A percentile compares a stretch with the other conserved stretches of the same genome.
phyloP scores from a whole-genome alignment of 2,797 vertebrate genomes.

The Sebastes hubbsi region DNA sequence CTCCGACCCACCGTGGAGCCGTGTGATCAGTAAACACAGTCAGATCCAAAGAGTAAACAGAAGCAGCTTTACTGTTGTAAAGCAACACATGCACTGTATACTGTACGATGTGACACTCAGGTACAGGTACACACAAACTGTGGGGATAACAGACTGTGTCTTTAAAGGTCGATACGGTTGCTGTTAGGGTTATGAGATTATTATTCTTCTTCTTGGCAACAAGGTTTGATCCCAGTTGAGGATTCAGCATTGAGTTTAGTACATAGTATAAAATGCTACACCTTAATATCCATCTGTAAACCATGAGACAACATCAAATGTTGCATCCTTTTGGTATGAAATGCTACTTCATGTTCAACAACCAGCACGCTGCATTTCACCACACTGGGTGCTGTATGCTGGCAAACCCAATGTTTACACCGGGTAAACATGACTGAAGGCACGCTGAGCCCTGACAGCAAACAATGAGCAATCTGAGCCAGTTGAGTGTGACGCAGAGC shows the following conservation, averaged over 20 bases:
- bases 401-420: conserved; percentile 33
- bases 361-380: background rate
- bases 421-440: conserved; percentile 14
- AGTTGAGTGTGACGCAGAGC: background rate
- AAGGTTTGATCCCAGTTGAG: background rate
- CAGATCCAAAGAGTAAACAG: conserved; percentile 41
- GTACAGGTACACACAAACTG: background rate
- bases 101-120: background rate
- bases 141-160: background rate
- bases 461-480: conserved; percentile 39
- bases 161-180: background rate
- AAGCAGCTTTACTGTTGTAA: conserved; percentile 21
- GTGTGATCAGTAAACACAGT: conserved; percentile 50
- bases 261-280: background rate
- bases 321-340: background rate
- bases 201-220: background rate
- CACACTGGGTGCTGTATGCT: background rate
- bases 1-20: conserved; percentile 13
- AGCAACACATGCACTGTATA: background rate
- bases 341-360: background rate
- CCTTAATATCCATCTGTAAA: background rate
- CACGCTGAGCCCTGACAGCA: conserved; percentile 45
- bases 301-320: background rate
- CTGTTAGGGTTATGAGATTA: background rate
- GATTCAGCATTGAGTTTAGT: background rate